These are phyloP conservation scores for Diachrysia chrysitis DNA, from an alignment of 2,888 invertebrate genomes.

Conservation along the genomic window DNA sequence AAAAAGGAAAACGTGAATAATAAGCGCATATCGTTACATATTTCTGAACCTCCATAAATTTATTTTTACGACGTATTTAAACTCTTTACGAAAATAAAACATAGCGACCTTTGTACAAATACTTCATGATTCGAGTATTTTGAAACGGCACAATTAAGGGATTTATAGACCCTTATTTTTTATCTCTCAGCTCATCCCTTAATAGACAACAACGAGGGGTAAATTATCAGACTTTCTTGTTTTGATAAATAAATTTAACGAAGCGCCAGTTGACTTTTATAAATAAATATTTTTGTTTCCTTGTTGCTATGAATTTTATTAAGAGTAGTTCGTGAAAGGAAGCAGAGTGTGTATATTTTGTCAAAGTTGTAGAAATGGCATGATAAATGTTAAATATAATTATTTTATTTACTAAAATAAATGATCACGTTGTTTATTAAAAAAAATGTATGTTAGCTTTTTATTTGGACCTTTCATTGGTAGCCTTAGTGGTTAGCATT, in stretches of 20 bases:
- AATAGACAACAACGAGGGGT: slow-evolving; percentile 11
- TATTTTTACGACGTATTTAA: slow-evolving; percentile 44
- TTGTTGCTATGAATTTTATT: neutral
- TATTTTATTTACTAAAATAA: too few relatives aligned
- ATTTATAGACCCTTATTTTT: slow-evolving; percentile 8
- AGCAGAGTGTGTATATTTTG: neutral
- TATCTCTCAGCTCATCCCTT: slow-evolving; percentile 6
- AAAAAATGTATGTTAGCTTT: too few relatives aligned
- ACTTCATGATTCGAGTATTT: slow-evolving; percentile 28
- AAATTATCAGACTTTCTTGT: slow-evolving; percentile 5
- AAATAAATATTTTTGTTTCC: neutral
- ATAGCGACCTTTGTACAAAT: slow-evolving; percentile 29
- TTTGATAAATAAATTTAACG: slow-evolving; percentile 1
- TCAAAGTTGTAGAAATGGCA: too few relatives aligned
- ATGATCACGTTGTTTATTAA: too few relatives aligned
- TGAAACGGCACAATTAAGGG: slow-evolving; percentile 21
- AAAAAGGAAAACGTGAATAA: slow-evolving; percentile 9
- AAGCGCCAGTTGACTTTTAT: neutral
- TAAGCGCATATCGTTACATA: slow-evolving; percentile 9
- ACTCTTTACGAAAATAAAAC: slow-evolving; percentile 44
- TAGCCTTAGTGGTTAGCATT: too few relatives aligned
- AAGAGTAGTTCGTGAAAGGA: neutral
- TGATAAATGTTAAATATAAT: too few relatives aligned
- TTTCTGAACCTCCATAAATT: slow-evolving; percentile 30
- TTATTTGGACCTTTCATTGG: too few relatives aligned